Percentiles rank a stretch among this genome's conserved stretches.
Conservation (phyloP, 37 sponge, comb jelly and placozoan genomes). For the Beroe ovata region DNA sequence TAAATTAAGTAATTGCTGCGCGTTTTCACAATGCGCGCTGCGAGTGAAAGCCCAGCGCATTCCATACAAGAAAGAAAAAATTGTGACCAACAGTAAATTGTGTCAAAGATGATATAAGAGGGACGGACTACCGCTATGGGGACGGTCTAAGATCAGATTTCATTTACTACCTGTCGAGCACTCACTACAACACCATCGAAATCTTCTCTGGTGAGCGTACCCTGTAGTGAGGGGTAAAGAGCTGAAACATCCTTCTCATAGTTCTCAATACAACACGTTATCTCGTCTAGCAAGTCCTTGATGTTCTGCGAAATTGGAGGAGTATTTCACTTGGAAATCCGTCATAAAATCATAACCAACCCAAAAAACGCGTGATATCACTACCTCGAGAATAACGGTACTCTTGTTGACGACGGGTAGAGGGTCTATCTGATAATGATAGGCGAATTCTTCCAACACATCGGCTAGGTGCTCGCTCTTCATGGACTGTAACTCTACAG, state of each 20-base stretch:
- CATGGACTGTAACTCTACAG: constrained; percentile 60
- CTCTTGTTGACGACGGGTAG: constrained; percentile 46
- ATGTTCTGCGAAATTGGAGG: constrained; percentile 17
- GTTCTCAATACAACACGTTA: constrained; percentile 21
- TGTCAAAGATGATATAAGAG: no score
- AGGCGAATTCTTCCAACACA: constrained; percentile 46
- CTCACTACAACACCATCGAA: constrained; percentile 23
- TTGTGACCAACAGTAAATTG: neutral
- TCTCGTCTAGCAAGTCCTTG: constrained; percentile 26
- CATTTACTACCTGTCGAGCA: constrained; percentile 54
- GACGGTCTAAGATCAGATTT: no score
- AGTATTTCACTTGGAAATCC: no score
- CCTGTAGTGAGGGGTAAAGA: neutral
- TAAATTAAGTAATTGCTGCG: neutral
- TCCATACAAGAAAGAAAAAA: neutral
- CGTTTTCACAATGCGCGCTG: neutral
- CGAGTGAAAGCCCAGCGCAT: neutral
- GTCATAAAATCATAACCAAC: no score
- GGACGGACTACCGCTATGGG: no score
- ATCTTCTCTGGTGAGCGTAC: neutral
- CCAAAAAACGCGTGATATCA: no score
- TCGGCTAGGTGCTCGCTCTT: constrained; percentile 38
- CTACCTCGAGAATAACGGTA: constrained; percentile 52
- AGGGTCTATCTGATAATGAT: constrained; percentile 20
- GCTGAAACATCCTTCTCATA: constrained; percentile 3